Evolutionary conservation across 2,113 vertebrate genomes (phyloP), one percentile per base, ranked within the genome.

Genomic region (Acanthisitta chloris): DNA sequence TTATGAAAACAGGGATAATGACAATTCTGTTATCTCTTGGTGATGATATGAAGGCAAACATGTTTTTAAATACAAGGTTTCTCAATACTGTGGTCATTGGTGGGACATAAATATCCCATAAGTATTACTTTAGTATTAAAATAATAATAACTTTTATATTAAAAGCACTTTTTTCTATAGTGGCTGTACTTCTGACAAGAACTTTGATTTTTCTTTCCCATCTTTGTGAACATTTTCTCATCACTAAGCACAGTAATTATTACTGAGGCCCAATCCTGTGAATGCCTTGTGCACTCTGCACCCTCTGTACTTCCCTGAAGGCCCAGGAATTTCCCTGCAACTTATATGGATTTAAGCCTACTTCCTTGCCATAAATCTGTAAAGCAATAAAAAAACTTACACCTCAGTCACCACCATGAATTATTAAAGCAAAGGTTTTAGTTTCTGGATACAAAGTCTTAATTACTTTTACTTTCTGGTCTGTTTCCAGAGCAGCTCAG

Each of bases 231-330:
- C 13, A 12, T 3, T 19, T 66, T 80, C 51, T 21, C 19, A 52
- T 11, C 14, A 13, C 18, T 55, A 64, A 85, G 2, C 6, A 40
- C 17, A 24, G 12, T 5, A 58, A 28, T 15, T 57, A 40, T 6
- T 38, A 17, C 1, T 40, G 34, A 3, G n/a, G 28, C 38, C 21
- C 19, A 13, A 34, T 3, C 33, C 33, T 4, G 19, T 10, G 23
- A 20, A 18, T 7, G 14, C 38, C 2, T 0, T 1, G 26, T 1
- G 10, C 25, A 4, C 7, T 2, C 3, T 1, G 17, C 17, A 10
- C 3, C 6, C 29, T 12, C 18, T 0, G 0, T 2, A 8, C 7
- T 4, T 17, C 14, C 34, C 38, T 14, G 18, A 83, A 77, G 14
- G 64, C 46, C 15, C 46, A 46, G 36, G 12, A 34, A 26, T 52